Evolutionary conservation across 2,113 vertebrate species (phyloP).

Genomic region (Ptychochromis oligacanthus): DNA sequence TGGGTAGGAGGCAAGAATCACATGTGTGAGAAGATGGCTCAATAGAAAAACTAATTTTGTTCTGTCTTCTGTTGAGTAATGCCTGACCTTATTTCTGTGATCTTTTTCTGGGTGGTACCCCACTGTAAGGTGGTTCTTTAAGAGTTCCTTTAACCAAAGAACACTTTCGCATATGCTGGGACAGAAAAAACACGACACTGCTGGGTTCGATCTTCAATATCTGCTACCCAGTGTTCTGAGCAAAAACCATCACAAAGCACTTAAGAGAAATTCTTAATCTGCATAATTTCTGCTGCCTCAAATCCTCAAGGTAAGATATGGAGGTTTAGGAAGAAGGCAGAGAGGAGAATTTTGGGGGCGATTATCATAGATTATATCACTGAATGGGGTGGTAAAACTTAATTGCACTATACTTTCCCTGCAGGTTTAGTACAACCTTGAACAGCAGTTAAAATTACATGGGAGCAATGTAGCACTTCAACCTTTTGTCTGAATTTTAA

Average conservation of each 20-base stretch:
- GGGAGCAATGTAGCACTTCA: background rate
- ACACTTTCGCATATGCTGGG: background rate
- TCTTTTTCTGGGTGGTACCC: slow-evolving; percentile 1
- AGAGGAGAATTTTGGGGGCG: slow-evolving; percentile 11
- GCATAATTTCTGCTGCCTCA: slow-evolving; percentile 22
- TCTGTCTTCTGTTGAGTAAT: background rate
- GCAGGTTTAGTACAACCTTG: background rate
- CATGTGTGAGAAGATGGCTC: background rate
- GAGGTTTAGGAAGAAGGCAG: background rate
- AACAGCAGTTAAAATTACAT: background rate
- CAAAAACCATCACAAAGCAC: slow-evolving; percentile 5
- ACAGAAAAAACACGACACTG: slow-evolving; percentile 4
- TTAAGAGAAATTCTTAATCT: slow-evolving; percentile 21
- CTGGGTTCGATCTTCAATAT: slow-evolving; percentile 18
- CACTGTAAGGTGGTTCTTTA: background rate
- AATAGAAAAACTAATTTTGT: background rate
- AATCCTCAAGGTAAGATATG: slow-evolving; percentile 8
- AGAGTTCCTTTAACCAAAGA: background rate
- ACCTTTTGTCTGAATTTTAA: background rate
- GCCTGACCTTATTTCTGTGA: slow-evolving; percentile 6
- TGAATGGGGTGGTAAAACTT: background rate
- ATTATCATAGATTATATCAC: slow-evolving; percentile 22
- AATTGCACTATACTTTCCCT: background rate
- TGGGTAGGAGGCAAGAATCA: background rate
- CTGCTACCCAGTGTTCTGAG: slow-evolving; percentile 5